Evolutionary conservation across 2,888 invertebrate species (phyloP), one percentile per base, ranked within the genome.

Genomic region (Cheilosia scutellata): DNA sequence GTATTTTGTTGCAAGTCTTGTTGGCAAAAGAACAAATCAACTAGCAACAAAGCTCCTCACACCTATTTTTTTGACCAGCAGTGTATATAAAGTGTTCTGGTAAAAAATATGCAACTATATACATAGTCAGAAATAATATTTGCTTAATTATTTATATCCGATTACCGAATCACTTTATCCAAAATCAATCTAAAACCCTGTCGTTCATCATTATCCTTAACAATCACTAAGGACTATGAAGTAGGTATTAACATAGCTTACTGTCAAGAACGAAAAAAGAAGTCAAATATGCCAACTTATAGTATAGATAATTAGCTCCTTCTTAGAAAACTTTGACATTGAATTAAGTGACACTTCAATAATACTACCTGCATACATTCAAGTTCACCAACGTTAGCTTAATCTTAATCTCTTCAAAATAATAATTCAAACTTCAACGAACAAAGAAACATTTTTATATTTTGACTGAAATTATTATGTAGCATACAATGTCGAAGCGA

Each of bases 271-370:
- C 42, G 9, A 33, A 25, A 33, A 4, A 25, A 7, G n/a, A 31
- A 16, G 5, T 40, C 13, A 7, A 25, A 31, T 31, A 60, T 60
- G 60, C 42, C 42, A n/a, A 40, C 40, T 2, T 37, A 16, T 13
- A 7, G 31, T 68, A n/a, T n/a, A n/a, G n/a, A n/a, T n/a, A 55
- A 68, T 68, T 68, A 57, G 16, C 42, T 55, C 27, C 20, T 16
- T 29, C 11, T 11, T 16, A 40, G 33, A 25, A 27, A 16, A 20
- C 5, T 13, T 16, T 71, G 74, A 63, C 55, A 74, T 63, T 63
- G 63, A 74, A 63, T 13, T 6, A 31, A 74, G 20, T 72, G 40
- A 13, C 11, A 20, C 62, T 62, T 44, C 13, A 58, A 3, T 37
- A 33, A 33, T 25, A 25, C 31, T 42, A 25, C 63, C 9, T 44